Base-by-base conservation (phyloP, 2,888 invertebrate species). In the Enoplolaimus lenunculus region DNA sequence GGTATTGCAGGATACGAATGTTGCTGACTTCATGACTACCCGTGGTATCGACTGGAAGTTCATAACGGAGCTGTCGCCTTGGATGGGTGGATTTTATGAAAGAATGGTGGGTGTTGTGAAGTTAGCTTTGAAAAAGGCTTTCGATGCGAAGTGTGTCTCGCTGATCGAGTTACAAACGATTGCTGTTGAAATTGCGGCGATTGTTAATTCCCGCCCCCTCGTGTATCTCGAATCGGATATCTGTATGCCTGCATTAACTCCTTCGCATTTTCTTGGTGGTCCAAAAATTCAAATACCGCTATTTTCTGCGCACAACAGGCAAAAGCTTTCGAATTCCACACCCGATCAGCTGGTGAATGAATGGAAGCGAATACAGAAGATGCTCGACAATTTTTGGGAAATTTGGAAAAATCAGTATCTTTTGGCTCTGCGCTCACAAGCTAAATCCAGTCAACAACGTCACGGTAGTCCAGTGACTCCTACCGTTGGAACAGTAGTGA, bases 61-160 rank as follows among this genome's bases (percentile, higher is more conserved):
- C 62, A 31, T 62, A 13, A 62, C 62, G 7, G 64, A 62, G n/a
- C 64, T 28, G 7, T 62, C 64, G 7, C 64, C n/a, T 31, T 62
- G 64, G 64, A 31, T 62, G 33, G 64, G 64, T 16, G 64, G 64
- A 62, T 62, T 62, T 31, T 62, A 62, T 7, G 64, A 62, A n/a
- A 7, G 64, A 7, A 28, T 62, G 64, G 64, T 67, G 16, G 30
- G 67, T 13, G 7, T 29, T 31, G 33, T 31, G 7, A 67, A 67
- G 30, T n/a, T 7, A 2, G 16, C 26, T 3, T n/a, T 67, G 16
- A 28, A 3, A 33, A 67, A 67, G 3, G 3, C 67, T 7, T n/a
- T 67, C 7, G 30, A 67, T 30, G 7, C n/a, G 7, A 33, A 3
- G 31, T n/a, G 31, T 29, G 29, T 67, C 7, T 26, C 67, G 31